Evolutionary conservation across 2,113 vertebrate species (phyloP), one percentile per base, ranked within the genome.

Genomic region (Ellobius talpinus): DNA sequence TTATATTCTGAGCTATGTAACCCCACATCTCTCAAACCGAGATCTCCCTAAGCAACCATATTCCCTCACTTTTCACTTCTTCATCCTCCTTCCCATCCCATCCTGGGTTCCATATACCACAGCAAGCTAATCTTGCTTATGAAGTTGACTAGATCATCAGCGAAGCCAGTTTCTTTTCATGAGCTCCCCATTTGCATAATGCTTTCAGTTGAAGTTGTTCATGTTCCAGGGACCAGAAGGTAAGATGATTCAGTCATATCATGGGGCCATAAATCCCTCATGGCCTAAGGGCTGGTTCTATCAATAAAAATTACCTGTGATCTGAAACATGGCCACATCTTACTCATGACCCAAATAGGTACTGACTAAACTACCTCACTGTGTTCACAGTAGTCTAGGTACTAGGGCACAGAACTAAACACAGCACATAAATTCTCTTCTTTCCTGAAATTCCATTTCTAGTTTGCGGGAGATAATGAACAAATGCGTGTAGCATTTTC

Each of bases 401-500:
- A 36, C 50, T 84, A 72, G 52, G 4, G 52, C 29, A 93, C 12
- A 89, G 29, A 26, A 93, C 26, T 79, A 72, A 92, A 87, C 14
- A 73, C 94, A 96, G 63, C 39, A 65, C 36, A 58, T 1, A 89
- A 36, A 90, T 85, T 31, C n/a, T 39, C 26, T 88, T 55, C 42
- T 72, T 94, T 85, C 12, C 7, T 81, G 17, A 95, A 86, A 92
- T 81, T 61, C 77, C 93, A 90, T 81, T 72, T 94, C 76, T 77
- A 86, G 6, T 66, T 72, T n/a, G 3, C 26, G 11, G 39, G 2
- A 85, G 13, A 93, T 39, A 23, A 87, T 72, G 77, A 95, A 58
- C 74, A 94, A 95, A 42, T 76, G 55, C 50, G 5, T 45, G 4
- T 77, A 77, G 0, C 61, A 84, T 93, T 90, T 90, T 87, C 17